A percentile compares a stretch with the other conserved stretches of the same genome.
phyloP scores from a whole-genome alignment of 2,888 invertebrate genomes.

The Pherbina coryleti region DNA sequence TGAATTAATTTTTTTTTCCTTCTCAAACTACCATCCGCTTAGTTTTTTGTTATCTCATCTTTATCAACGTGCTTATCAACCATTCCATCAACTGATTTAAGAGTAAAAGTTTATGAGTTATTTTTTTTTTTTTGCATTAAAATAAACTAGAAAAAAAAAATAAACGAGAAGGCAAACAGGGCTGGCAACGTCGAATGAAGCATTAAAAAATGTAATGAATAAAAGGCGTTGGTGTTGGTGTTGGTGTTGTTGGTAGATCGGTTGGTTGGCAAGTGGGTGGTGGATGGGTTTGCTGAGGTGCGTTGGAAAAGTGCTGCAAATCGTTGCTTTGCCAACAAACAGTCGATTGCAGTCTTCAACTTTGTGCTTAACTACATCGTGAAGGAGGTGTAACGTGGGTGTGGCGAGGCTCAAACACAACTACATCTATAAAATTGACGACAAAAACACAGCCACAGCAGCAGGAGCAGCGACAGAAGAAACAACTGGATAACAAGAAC shows the following conservation, averaged over 20 bases:
- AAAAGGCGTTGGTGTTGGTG: background rate
- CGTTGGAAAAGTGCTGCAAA: background rate
- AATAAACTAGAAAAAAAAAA: conserved; percentile 11
- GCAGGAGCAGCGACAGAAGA: background rate
- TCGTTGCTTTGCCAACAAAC: conserved; percentile 16
- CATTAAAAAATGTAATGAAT: conserved; percentile 27
- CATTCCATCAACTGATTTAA: conserved; percentile 34
- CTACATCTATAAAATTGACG: conserved; percentile 30
- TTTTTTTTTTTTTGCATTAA: conserved; percentile 20
- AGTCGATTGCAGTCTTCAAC: background rate
- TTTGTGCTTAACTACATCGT: background rate
- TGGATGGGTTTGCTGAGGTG: background rate
- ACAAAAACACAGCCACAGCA: conserved; percentile 12
- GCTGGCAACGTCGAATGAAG: background rate
- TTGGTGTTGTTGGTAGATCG: background rate
- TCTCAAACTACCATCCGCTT: background rate
- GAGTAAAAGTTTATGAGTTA: conserved; percentile 38
- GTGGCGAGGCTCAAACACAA: background rate
- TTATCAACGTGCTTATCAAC: conserved; percentile 17
- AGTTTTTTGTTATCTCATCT: conserved; percentile 18
- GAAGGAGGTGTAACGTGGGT: background rate
- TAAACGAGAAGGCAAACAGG: background rate
- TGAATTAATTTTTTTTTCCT: background rate
- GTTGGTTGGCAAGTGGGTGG: background rate
- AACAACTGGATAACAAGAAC: conserved; percentile 29